Percentiles rank a stretch among this genome's conserved stretches.
phyloP scores from a whole-genome alignment of 2,888 invertebrate species.

The Dryobota labecula region DNA sequence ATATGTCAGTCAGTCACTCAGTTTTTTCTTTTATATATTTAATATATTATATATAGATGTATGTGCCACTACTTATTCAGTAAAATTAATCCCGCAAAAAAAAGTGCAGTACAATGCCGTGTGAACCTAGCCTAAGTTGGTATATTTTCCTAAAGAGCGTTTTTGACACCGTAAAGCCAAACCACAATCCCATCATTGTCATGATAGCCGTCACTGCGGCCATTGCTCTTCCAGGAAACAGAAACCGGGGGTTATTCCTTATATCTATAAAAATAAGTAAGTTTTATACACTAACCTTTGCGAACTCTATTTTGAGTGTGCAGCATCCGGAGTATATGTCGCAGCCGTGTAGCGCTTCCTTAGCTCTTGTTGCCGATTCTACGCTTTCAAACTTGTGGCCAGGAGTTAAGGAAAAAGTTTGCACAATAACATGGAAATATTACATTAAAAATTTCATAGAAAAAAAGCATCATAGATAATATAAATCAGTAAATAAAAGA shows the following conservation, averaged over 20 bases:
- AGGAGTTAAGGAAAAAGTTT: constrained; percentile 89
- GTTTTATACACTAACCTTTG: constrained; percentile 94
- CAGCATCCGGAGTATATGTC: constrained; percentile 99
- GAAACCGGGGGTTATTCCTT: background rate
- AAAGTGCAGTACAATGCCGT: no score
- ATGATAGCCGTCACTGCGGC: no score
- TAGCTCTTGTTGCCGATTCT: constrained; percentile 98
- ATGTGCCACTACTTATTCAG: no score
- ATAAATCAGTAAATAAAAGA: background rate
- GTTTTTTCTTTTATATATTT: no score
- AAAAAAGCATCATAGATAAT: no score
- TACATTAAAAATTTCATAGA: background rate
- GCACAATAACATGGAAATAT: background rate
- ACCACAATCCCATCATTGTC: no score
- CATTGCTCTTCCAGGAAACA: background rate
- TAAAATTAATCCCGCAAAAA: no score
- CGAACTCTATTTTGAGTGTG: constrained; percentile 99
- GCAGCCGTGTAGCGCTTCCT: constrained; percentile 98
- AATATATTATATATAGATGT: no score
- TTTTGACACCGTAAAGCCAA: no score
- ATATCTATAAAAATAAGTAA: constrained; percentile 12
- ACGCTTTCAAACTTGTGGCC: constrained; percentile 96
- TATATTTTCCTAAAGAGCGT: no score
- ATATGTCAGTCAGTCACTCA: no score
- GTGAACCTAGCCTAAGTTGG: no score